phyloP scores from a whole-genome alignment of 2,888 invertebrate genomes.

The Acrobasis suavella region DNA sequence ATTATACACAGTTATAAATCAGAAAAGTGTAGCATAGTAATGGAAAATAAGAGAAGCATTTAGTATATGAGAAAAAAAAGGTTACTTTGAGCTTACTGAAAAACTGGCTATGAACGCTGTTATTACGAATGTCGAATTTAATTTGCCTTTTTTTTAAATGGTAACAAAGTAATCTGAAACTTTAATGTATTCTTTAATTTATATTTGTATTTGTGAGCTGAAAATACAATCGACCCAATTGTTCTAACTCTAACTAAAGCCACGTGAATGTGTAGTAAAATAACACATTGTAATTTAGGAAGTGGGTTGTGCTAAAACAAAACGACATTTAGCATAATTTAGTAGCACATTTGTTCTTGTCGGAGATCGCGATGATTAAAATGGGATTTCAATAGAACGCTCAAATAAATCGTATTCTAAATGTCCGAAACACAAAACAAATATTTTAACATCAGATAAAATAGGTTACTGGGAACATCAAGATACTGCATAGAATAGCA shows the following conservation, averaged over 20 bases:
- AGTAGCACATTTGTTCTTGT: slow-evolving; percentile 8
- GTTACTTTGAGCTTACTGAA: no score
- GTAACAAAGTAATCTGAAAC: no score
- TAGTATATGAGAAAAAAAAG: no score
- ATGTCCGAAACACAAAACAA: not conserved
- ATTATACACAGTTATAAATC: no score
- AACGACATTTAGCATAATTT: slow-evolving; percentile 40
- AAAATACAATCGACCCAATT: slow-evolving; percentile 14
- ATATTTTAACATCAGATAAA: slow-evolving; percentile 2
- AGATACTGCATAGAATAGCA: not conserved
- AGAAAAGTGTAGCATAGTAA: no score
- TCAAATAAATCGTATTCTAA: not conserved
- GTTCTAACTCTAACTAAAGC: slow-evolving; percentile 8
- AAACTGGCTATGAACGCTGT: no score
- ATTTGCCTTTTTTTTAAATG: no score
- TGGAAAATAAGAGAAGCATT: no score
- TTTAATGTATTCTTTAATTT: no score
- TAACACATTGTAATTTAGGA: slow-evolving; percentile 35
- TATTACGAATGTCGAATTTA: no score
- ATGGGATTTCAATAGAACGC: slow-evolving; percentile 17
- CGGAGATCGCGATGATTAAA: slow-evolving; percentile 9
- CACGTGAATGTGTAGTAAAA: slow-evolving; percentile 12
- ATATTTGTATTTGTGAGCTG: not conserved
- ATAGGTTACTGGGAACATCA: slow-evolving; percentile 3
- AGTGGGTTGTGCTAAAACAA: slow-evolving; percentile 41